Conservation (phyloP, 2,797 vertebrate genomes). For the Syndactyla subalaris region DNA sequence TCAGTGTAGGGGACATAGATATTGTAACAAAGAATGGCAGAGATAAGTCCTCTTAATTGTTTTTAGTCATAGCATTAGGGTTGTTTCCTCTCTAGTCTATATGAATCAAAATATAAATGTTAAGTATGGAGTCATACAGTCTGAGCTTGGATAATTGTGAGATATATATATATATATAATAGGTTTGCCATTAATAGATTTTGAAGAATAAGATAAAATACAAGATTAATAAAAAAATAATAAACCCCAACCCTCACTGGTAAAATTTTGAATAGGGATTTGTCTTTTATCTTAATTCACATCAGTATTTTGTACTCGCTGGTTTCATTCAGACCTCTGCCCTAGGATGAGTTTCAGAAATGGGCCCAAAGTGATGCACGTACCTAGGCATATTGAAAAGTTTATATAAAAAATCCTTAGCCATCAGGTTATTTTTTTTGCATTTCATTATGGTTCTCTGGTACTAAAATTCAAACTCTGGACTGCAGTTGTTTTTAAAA, state of each 20-base stretch:
- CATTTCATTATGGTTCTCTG: neutral
- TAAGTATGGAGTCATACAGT: neutral
- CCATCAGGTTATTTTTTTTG: neutral
- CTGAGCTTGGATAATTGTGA: neutral
- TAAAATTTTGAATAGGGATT: neutral
- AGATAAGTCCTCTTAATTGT: neutral
- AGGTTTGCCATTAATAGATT: neutral
- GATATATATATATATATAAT: neutral
- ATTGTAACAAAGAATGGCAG: rapidly evolving
- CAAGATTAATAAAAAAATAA: neutral
- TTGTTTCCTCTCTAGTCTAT: neutral
- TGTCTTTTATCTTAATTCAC: neutral
- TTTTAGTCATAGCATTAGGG: neutral
- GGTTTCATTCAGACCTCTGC: neutral
- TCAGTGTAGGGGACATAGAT: neutral
- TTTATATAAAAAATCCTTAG: neutral
- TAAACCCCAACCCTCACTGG: neutral
- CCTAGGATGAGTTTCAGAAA: neutral
- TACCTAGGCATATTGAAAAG: rapidly evolving
- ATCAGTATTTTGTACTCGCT: neutral
- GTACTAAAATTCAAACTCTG: neutral
- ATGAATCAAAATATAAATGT: rapidly evolving
- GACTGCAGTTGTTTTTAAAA: neutral
- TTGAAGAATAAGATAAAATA: neutral
- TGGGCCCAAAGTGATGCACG: neutral